Evolutionary conservation across 2,113 vertebrate genomes (phyloP), one percentile per base, ranked within the genome.

Genomic region (Peromyscus leucopus): DNA sequence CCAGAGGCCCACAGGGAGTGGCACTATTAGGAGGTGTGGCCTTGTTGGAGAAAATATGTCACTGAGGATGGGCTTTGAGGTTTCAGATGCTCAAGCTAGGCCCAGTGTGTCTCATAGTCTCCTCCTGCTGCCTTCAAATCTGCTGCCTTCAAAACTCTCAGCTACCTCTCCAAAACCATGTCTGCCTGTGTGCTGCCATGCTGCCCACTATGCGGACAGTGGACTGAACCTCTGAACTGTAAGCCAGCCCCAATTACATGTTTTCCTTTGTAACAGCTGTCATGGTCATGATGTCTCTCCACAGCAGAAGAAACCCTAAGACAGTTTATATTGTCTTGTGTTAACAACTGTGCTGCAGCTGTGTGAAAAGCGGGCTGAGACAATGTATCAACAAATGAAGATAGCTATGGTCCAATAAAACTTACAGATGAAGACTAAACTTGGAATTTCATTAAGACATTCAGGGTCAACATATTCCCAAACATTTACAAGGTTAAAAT

Each of bases 361-460:
- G 36, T 11, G 55, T 84, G 72, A 90, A 21, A 86, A 92, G 57
- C 59, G 89, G 22, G 57, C 55, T 24, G 13, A n/a, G n/a, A 61
- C 28, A 61, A 9, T 59, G 63, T 72, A 33, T 61, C 46, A 94
- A 46, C 63, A 95, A 92, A 69, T 76, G 57, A 80, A 39, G 24
- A 93, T 67, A 76, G 71, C 46, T 91, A 10, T 84, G 36, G 51
- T 86, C 46, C 63, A 91, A 11, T 79, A 86, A 88, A 84, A 74
- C 69, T 92, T n/a, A 42, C 19, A 86, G 39, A 51, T 51, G 75
- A 17, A 26, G 22, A 55, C 9, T 57, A 10, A 31, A 42, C n/a
- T 83, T 82, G n/a, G 36, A 82, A 42, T 88, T 33, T 85, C 48
- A n/a, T 46, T 46, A 36, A 79, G 36, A 33, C 42, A 36, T n/a